These are phyloP conservation scores for Caradrina kadenii DNA, from an alignment of 2,888 invertebrate genomes.

Conservation along the genomic window DNA sequence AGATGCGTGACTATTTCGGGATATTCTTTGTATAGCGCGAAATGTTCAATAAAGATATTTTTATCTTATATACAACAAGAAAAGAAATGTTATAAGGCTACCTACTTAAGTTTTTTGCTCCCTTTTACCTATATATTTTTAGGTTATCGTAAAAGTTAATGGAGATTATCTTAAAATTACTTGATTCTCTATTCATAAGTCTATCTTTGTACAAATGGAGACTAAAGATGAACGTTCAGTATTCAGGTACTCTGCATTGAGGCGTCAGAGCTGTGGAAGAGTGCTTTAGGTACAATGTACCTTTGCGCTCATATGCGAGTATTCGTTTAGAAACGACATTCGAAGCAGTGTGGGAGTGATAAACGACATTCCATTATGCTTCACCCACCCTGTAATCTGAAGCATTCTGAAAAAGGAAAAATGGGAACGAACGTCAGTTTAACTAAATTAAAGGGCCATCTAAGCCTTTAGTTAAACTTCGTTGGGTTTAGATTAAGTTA, in stretches of 20 bases:
- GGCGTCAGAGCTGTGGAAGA: constrained; percentile 25
- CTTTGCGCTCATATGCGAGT: constrained; percentile 21
- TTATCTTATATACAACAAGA: constrained; percentile 23
- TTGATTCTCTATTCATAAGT: constrained; percentile 7
- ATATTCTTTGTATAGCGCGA: constrained; percentile 18
- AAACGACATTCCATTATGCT: constrained; percentile 56
- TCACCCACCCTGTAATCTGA: constrained; percentile 26
- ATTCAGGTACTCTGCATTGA: constrained; percentile 5
- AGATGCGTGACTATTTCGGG: constrained; percentile 42
- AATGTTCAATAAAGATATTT: constrained; percentile 21
- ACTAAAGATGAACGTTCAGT: constrained; percentile 1
- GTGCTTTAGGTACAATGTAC: constrained; percentile 29
- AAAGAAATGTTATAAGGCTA: constrained; percentile 18
- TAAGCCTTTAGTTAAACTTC: constrained; percentile 17
- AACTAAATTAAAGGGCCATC: constrained; percentile 17
- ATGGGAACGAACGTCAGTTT: constrained; percentile 14
- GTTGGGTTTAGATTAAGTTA: neutral
- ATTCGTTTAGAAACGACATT: constrained; percentile 28
- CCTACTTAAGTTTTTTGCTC: constrained; percentile 14
- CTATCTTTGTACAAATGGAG: constrained; percentile 2
- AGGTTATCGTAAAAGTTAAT: constrained; percentile 19
- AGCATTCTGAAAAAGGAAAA: constrained; percentile 24
- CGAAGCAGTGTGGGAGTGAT: constrained; percentile 49
- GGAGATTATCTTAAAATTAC: constrained; percentile 4
- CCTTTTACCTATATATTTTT: neutral